Evolutionary conservation across 2,888 invertebrate species (phyloP).

Genomic region (Drosophila longiperda): DNA sequence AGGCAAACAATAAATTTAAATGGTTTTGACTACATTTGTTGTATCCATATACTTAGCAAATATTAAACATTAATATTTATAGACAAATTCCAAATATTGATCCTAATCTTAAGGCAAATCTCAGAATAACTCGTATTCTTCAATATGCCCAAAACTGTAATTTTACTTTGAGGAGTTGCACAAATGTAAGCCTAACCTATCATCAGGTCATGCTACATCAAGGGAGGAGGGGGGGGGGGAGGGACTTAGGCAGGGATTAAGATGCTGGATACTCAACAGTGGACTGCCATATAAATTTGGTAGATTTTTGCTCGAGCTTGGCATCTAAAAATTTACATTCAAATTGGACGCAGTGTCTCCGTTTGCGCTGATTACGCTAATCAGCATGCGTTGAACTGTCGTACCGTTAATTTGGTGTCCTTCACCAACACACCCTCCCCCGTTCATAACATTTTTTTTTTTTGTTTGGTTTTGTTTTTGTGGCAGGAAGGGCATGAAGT

Average conservation of each 20-base stretch:
- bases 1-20: conserved; percentile 27
- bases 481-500: neutral
- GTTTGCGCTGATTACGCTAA: conserved; percentile 65
- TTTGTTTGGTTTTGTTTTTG: neutral
- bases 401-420: conserved; percentile 52
- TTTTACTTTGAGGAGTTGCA: conserved; percentile 1
- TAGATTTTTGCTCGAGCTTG: conserved; percentile 32
- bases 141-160: neutral
- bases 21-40: neutral
- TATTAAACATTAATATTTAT: neutral
- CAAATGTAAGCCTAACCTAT: neutral
- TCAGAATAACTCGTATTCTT: neutral
- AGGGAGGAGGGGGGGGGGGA: neutral
- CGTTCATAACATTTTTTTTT: conserved; percentile 11
- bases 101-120: conserved; percentile 3
- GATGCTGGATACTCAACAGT: neutral
- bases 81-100: conserved; percentile 1
- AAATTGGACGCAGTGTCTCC: conserved; percentile 55
- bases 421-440: neutral
- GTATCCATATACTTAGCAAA: neutral
- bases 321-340: conserved; percentile 64
- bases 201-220: neutral
- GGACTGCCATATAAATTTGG: conserved; percentile 14
- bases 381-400: conserved; percentile 44
- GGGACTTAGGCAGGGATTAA: neutral